A percentile compares a stretch with the other conserved stretches of the same genome.
Conservation (phyloP, 1,140 invertebrate genomes). For the Thaumatotibia leucotreta region DNA sequence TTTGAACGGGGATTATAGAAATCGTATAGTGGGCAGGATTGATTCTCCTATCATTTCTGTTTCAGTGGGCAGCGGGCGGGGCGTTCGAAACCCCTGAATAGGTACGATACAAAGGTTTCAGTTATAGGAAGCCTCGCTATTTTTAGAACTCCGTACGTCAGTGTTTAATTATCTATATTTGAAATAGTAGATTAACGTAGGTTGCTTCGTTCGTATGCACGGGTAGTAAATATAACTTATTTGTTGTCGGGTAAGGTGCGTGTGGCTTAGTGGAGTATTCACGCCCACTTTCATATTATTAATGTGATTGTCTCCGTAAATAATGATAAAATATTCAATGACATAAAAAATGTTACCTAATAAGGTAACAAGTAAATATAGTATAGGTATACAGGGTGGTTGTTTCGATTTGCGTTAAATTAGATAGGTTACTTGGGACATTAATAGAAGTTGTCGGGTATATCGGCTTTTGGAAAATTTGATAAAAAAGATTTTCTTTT, state of each 20-base stretch:
- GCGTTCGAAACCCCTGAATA: neutral
- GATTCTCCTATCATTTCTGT: neutral
- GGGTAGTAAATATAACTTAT: neutral
- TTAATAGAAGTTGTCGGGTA: no score
- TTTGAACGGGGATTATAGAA: neutral
- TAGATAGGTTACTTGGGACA: neutral
- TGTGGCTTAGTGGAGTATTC: neutral
- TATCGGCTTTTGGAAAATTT: no score
- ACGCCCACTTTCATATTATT: no score
- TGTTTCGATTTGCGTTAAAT: no score
- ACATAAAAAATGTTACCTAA: no score
- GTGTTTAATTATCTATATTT: neutral
- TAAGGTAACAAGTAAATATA: no score
- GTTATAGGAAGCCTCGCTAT: neutral
- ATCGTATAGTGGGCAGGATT: neutral
- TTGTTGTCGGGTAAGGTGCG: no score
- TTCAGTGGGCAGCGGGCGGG: neutral
- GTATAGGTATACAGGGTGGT: no score
- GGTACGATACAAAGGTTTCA: neutral
- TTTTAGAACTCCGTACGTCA: neutral
- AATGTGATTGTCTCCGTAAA: no score
- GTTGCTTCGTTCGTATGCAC: neutral
- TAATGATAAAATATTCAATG: no score
- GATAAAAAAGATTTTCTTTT: no score
- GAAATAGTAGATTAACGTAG: neutral